Conservation (phyloP, 1,140 invertebrate species). For the Drosophila cardini region DNA sequence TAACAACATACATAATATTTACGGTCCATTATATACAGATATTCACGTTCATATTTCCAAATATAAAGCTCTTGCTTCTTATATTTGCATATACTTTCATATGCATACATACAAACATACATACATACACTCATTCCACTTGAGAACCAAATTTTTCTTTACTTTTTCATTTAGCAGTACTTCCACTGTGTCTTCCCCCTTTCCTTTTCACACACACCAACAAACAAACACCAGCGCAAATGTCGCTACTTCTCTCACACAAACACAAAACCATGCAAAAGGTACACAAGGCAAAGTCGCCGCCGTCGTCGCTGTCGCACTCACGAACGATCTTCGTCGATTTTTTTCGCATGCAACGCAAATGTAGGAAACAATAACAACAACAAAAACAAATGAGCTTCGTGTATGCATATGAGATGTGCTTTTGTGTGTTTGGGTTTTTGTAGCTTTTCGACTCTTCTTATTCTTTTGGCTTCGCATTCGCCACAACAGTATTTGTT, state of each 20-base stretch:
- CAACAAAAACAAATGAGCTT: conserved; percentile 13
- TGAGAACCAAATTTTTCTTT: conserved; percentile 61
- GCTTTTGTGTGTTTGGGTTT: conserved; percentile 43
- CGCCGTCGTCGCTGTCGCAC: not conserved
- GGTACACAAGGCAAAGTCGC: conserved; percentile 30
- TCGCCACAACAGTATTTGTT: conserved; percentile 48
- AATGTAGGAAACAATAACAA: conserved; percentile 19
- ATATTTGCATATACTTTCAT: conserved; percentile 12
- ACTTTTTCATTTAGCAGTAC: conserved; percentile 71
- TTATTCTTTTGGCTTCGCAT: conserved; percentile 52
- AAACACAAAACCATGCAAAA: conserved; percentile 26
- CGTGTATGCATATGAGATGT: conserved; percentile 42
- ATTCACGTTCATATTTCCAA: conserved; percentile 11
- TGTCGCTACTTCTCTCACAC: conserved; percentile 26
- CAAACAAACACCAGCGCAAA: conserved; percentile 16
- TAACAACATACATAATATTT: not conserved
- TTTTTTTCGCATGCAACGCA: conserved; percentile 41
- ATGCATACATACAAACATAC: conserved; percentile 2
- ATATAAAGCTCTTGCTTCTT: not conserved
- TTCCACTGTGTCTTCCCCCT: conserved; percentile 45
- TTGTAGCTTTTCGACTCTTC: conserved; percentile 52
- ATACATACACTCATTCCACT: conserved; percentile 5
- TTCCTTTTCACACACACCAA: conserved; percentile 32
- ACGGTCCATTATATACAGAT: conserved; percentile 1
- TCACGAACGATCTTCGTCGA: conserved; percentile 46